Evolutionary conservation across 1,140 invertebrate species (phyloP).

Genomic region (Pseudomyrmex flavicornis): DNA sequence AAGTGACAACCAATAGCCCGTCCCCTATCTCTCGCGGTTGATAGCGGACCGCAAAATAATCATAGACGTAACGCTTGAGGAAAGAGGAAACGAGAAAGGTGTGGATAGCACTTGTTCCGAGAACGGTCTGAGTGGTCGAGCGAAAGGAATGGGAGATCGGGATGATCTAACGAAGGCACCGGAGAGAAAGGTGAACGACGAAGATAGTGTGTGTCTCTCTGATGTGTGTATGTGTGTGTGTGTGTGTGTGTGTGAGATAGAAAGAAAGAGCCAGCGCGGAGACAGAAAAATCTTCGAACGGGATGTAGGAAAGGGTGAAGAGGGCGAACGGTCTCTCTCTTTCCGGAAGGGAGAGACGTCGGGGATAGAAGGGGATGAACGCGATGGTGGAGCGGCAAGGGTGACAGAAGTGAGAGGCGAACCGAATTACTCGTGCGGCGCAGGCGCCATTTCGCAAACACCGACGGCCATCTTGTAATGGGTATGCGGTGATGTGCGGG

Average conservation of each 20-base stretch:
- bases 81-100: conserved; percentile 67
- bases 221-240: too few species aligned
- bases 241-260: too few species aligned
- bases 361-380: conserved; percentile 28
- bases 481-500: conserved; percentile 55
- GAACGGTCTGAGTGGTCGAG: conserved; percentile 59
- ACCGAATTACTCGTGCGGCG: conserved; percentile 75
- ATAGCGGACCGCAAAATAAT: conserved; percentile 66
- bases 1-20: conserved; percentile 48
- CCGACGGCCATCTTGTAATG: conserved; percentile 80
- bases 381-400: conserved; percentile 31
- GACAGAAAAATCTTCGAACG: conserved; percentile 61
- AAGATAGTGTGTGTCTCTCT: conserved; percentile 73
- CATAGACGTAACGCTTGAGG: conserved; percentile 67
- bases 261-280: conserved; percentile 53
- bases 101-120: conserved; percentile 61
- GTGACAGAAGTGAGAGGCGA: conserved; percentile 32
- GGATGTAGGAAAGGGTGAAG: conserved; percentile 54
- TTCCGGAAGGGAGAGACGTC: conserved; percentile 28
- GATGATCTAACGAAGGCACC: conserved; percentile 67
- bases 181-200: conserved; percentile 64
- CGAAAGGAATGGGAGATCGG: conserved; percentile 56
- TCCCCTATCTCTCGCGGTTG: conserved; percentile 34
- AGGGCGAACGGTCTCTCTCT: conserved; percentile 41
- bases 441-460: conserved; percentile 80